Base-by-base conservation (phyloP, 2,113 vertebrate species). In the Mus musculus region DNA sequence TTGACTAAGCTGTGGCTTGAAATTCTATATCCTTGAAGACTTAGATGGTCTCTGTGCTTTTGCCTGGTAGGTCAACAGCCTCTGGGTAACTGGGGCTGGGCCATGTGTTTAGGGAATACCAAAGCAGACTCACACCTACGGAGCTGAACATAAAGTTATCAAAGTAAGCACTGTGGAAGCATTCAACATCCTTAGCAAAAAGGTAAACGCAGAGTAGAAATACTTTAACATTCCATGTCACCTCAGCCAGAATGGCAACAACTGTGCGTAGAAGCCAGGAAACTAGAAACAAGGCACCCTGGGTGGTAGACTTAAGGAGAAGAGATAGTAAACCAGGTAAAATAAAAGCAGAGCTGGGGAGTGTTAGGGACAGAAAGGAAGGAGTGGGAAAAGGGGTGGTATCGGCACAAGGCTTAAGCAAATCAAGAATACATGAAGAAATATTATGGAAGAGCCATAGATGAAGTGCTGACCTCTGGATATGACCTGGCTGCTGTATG, bases 41-140 rank as follows among this genome's bases (percentile, higher is more conserved):
- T 72, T 72, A 72, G 13, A 19, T 24, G 69, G n/a, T 5, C 88
- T n/a, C 82, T 61, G 7, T 14, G 59, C 75, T 88, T 87, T 61
- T 67, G 10, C 22, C 22, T 22, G 7, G 28, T 24, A 88, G 42
- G 8, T 87, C 59, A 71, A 30, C 26, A 63, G 7, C 12, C 26
- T 89, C 36, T 26, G 30, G 17, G n/a, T 59, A n/a, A 92, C 24
- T 7, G 9, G 11, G 73, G 13, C 10, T 75, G 49, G 94, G 4
- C 1, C 3, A 20, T 4, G 0, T 5, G 52, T 1, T 16, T 42
- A 4, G 13, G 65, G 13, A 59, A 10, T 39, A 33, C 24, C 20
- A 22, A 13, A 75, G 54, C 7, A 28, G 30, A 9, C 12, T 33
- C 6, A 14, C 59, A 49, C 49, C 24, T 2, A 36, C n/a, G 19